Evolutionary conservation across 2,888 invertebrate species (phyloP), one percentile per base, ranked within the genome.

Genomic region (Arctia plantaginis): DNA sequence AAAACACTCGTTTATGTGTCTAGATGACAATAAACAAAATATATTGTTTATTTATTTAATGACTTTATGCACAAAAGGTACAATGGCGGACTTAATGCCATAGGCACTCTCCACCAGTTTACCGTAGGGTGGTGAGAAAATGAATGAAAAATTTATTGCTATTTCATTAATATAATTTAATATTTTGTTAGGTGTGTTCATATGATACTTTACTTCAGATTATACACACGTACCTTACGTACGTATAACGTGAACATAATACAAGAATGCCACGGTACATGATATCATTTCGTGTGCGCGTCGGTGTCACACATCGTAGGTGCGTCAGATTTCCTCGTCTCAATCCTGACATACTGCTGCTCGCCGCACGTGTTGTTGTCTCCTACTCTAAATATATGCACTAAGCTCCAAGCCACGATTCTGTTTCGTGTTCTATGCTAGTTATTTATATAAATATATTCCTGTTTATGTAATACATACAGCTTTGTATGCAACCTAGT

Each of bases 311-410:
- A 65, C 71, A 44, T 64, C 70, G 39, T 33, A 23, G n/a, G n/a
- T n/a, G n/a, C n/a, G 70, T 71, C 64, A 64, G 70, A 64, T 71
- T 44, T 33, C 33, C 44, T 64, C 64, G 33, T 66, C 71, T 71
- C 71, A 55, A 71, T 65, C 71, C 65, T 66, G 55, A 71, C 71
- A 20, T 51, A 71, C 20, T 20, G 71, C 65, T 51, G 39, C 66
- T 39, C 66, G 30, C 12, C 18, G 64, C 70, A 64, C 70, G 30
- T 62, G 65, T 64, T 47, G 44, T 59, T 30, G 44, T 20, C 10
- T 44, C 39, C 20, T 20, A 41, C 41, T 18, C 23, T n/a, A 18
- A 30, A 59, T 27, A 27, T 62, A 30, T 27, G 30, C 30, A 18
- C 62, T 12, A 23, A 23, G 23, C 51, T 55, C 20, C 1, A 30